Percentiles rank a stretch among this genome's conserved stretches.
Evolutionary conservation across 2,797 vertebrate genomes (phyloP).

Genomic region (Mergus octosetaceus): DNA sequence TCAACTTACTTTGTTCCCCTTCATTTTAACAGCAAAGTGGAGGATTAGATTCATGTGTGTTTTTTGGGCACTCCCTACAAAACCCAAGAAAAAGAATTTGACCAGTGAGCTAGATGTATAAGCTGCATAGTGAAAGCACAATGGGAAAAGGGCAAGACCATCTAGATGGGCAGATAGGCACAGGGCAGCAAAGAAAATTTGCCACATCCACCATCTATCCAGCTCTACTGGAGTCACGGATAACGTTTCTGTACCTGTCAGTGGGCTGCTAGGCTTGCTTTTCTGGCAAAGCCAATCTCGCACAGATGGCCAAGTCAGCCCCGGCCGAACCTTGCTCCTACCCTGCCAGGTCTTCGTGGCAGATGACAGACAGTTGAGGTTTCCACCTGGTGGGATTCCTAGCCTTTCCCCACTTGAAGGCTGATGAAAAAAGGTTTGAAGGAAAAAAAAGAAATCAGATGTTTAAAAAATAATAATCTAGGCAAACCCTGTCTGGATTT

Average conservation of each 20-base stretch:
- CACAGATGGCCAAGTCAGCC: constrained; percentile 47
- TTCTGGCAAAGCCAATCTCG: constrained; percentile 11
- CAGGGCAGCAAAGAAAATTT: background rate
- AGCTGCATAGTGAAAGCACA: background rate
- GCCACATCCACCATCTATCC: background rate
- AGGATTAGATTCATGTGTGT: background rate
- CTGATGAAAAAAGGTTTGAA: background rate
- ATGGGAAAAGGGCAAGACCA: background rate
- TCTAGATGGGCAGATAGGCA: background rate
- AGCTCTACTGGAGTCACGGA: background rate
- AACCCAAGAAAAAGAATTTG: constrained; percentile 1
- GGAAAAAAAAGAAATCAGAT: background rate
- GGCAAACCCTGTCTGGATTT: background rate
- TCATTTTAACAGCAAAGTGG: background rate
- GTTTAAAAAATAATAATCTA: constrained; percentile 2
- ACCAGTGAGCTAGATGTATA: background rate
- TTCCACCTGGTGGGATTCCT: constrained; percentile 56
- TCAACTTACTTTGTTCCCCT: background rate
- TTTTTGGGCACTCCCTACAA: background rate
- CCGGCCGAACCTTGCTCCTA: constrained; percentile 37
- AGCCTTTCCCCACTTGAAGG: constrained; percentile 12
- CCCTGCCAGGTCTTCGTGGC: constrained; percentile 31
- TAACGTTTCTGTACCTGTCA: background rate
- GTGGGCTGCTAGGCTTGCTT: background rate
- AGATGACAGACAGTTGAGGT: constrained; percentile 50